A percentile compares a stretch with the other conserved stretches of the same genome.
Conservation (phyloP, 2,113 vertebrate species). For the Apteryx owenii region DNA sequence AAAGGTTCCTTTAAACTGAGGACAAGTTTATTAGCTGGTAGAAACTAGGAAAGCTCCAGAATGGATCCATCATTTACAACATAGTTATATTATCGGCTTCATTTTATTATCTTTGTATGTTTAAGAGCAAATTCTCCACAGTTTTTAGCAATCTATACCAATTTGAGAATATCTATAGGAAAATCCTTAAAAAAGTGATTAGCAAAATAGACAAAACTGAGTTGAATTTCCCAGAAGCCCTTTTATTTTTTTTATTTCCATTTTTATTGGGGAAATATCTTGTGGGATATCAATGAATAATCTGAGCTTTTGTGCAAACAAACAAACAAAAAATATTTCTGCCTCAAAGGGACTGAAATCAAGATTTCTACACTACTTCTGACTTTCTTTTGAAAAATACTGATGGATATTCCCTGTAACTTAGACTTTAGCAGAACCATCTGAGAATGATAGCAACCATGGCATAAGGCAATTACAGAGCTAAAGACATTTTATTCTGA, state of each 20-base stretch:
- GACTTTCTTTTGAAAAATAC: neutral
- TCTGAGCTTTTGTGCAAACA: neutral
- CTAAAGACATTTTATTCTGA: neutral
- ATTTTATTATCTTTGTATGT: neutral
- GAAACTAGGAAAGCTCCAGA: neutral
- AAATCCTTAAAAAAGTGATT: neutral
- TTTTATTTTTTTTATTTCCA: neutral
- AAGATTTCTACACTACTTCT: neutral
- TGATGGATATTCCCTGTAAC: neutral
- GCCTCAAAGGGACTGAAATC: neutral
- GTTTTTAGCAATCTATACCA: neutral
- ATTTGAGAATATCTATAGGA: neutral
- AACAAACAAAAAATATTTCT: neutral
- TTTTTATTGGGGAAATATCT: neutral
- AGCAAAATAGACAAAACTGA: neutral
- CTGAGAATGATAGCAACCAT: neutral
- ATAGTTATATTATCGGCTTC: neutral
- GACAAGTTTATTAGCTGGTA: neutral
- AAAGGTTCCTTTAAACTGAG: neutral
- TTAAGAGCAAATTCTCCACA: neutral
- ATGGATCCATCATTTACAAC: neutral
- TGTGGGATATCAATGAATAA: neutral
- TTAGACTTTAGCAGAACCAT: neutral
- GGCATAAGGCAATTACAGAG: neutral
- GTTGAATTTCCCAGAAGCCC: neutral